Percentiles rank a stretch among this genome's conserved stretches.
These are phyloP conservation scores for Microctonus aethiopoides DNA, from an alignment of 2,888 invertebrate genomes.

Conservation along the genomic window DNA sequence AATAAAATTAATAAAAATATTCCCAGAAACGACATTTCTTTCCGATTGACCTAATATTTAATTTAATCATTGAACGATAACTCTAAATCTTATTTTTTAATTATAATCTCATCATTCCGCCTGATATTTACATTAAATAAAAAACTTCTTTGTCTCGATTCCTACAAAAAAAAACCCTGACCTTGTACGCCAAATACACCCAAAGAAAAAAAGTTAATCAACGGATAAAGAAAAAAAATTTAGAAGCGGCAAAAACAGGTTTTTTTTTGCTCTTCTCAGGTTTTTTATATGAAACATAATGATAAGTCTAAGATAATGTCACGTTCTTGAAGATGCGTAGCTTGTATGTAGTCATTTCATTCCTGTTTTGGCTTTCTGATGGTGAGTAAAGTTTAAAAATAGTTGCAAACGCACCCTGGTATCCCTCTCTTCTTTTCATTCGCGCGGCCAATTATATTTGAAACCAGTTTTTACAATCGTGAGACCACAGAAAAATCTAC, in stretches of 20 bases:
- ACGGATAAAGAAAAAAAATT: not conserved
- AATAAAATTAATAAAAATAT: no score
- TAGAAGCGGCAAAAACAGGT: not conserved
- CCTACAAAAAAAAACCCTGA: not conserved
- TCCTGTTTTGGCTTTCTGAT: not conserved
- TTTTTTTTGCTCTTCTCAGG: not conserved
- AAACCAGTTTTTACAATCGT: constrained; percentile 29
- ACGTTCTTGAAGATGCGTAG: not conserved
- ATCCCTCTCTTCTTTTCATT: not conserved
- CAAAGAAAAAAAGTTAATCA: not conserved
- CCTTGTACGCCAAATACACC: not conserved
- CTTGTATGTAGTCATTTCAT: constrained; percentile 10
- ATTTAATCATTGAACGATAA: no score
- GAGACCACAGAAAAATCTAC: constrained; percentile 9
- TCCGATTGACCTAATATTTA: no score
- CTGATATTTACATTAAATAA: not conserved
- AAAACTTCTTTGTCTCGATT: no score
- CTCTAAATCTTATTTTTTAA: no score
- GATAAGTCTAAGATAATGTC: not conserved
- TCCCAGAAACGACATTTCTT: no score
- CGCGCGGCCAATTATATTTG: constrained; percentile 12
- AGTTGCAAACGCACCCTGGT: constrained; percentile 17
- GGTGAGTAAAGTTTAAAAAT: constrained; percentile 25
- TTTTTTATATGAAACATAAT: not conserved
- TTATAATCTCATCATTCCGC: not conserved